Conservation (phyloP, 2,797 vertebrate genomes). For the Gila robusta region DNA sequence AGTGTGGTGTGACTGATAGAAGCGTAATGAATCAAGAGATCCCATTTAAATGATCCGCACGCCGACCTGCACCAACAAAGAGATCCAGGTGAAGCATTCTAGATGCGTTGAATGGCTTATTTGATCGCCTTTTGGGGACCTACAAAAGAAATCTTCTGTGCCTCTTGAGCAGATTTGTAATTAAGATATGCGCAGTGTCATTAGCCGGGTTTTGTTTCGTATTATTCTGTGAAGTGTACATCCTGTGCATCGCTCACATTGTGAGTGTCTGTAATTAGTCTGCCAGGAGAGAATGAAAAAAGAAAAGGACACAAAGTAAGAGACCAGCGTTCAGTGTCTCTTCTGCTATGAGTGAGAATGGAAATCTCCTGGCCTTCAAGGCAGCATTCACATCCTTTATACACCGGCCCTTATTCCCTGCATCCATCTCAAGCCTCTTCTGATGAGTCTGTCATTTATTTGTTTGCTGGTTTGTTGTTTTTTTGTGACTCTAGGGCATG, state of each 20-base stretch:
- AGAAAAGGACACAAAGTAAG: conserved; percentile 49
- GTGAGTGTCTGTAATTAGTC: conserved; percentile 75
- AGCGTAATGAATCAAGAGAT: conserved; percentile 71
- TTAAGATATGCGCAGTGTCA: conserved; percentile 77
- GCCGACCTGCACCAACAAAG: conserved; percentile 53
- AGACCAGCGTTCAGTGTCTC: conserved; percentile 50
- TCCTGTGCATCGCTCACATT: conserved; percentile 67
- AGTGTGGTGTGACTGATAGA: conserved; percentile 55
- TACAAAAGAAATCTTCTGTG: conserved; percentile 65
- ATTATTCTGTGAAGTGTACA: conserved; percentile 49
- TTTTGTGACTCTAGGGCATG: conserved; percentile 74
- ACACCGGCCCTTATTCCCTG: conserved; percentile 59
- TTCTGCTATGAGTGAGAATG: conserved; percentile 60
- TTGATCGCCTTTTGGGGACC: conserved; percentile 66
- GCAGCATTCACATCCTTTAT: conserved; percentile 51
- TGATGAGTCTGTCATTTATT: conserved; percentile 78
- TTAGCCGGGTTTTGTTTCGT: conserved; percentile 71
- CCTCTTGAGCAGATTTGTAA: conserved; percentile 76
- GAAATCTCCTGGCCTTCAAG: conserved; percentile 34
- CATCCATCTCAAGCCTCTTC: conserved; percentile 62
- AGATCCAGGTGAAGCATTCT: conserved; percentile 57
- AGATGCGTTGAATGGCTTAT: conserved; percentile 43
- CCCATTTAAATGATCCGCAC: conserved; percentile 68
- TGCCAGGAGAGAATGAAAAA: conserved; percentile 67
- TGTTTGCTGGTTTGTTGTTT: conserved; percentile 74